Base-by-base conservation (phyloP, 2,888 invertebrate species). In the Microctonus brassicae region DNA sequence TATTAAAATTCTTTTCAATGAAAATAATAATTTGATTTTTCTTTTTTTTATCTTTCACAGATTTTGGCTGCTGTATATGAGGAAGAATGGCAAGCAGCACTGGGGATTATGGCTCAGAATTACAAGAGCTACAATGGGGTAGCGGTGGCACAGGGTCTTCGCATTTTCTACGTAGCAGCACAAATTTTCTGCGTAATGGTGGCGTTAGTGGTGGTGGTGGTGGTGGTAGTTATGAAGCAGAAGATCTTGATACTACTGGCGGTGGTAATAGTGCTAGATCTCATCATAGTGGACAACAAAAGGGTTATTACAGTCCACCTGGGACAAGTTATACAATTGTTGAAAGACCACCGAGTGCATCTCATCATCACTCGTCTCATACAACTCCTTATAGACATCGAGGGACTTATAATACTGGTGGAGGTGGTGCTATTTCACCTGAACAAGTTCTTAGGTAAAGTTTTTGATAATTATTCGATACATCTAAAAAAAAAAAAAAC, bases 321-420 rank as follows among this genome's bases (percentile, higher is more conserved):
- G 95, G 95, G 75, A 95, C 95, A 78, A 95, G 94, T 72, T 95
- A 95, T 88, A 95, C 95, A 83, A 95, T 95, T 87, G 93, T 95
- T 83, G 95, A 95, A 89, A 90, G 95, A 76, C 93, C 93, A 75
- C 92, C 93, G 76, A 93, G 92, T 80, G 92, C 92, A 61, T 92
- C 92, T 78, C 92, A 92, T 83, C 93, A 93, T 81, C 93, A 93
- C 88, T 90, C 90, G 67, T 91, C 93, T 79, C 91, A 92, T 85
- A 75, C 86, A 42, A 85, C 87, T 5, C 87, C 87, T 34, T 86
- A 87, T 76, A 83, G 86, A 75, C 86, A 83, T 74, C 76, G 83
- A 36, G 57, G 70, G n/a, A 75, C 79, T 47, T 82, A 83, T 70
- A 73, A 73, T 9, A 70, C 72, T 22, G 64, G 69, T 55, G 69